Conservation (phyloP, 2,888 invertebrate genomes). For the Acanthacorydalis orientalis region DNA sequence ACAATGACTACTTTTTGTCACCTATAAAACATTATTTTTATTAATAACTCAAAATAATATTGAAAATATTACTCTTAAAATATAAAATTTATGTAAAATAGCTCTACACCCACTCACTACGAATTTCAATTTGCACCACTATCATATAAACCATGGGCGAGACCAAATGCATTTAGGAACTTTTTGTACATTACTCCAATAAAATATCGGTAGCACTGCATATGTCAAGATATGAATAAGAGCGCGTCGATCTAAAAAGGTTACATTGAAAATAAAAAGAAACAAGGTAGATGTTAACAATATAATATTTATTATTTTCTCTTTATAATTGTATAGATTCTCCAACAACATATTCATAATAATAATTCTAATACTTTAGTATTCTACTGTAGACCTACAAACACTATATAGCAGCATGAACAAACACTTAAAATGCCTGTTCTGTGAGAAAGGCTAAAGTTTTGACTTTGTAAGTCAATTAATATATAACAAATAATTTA, state of each 20-base stretch:
- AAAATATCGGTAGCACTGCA: background rate
- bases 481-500: slow-evolving; percentile 1
- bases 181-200: background rate
- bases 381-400: background rate
- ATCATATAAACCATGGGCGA: background rate
- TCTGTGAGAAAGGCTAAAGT: slow-evolving; percentile 1
- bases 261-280: background rate
- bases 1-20: background rate
- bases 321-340: background rate
- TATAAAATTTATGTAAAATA: background rate
- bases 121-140: too few relatives aligned
- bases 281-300: background rate
- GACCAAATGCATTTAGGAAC: background rate
- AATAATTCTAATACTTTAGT: slow-evolving; percentile 1
- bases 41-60: background rate
- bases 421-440: slow-evolving; percentile 1
- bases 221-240: too few relatives aligned
- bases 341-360: background rate
- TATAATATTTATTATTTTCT: background rate
- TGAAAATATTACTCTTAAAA: background rate
- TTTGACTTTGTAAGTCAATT: background rate
- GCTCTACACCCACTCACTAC: background rate
- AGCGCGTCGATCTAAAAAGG: too few relatives aligned
- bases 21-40: background rate
- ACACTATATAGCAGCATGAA: background rate